Percentiles rank a stretch among this genome's conserved stretches.
Conservation (phyloP, 2,113 vertebrate genomes). For the Pangasianodon gigas region DNA sequence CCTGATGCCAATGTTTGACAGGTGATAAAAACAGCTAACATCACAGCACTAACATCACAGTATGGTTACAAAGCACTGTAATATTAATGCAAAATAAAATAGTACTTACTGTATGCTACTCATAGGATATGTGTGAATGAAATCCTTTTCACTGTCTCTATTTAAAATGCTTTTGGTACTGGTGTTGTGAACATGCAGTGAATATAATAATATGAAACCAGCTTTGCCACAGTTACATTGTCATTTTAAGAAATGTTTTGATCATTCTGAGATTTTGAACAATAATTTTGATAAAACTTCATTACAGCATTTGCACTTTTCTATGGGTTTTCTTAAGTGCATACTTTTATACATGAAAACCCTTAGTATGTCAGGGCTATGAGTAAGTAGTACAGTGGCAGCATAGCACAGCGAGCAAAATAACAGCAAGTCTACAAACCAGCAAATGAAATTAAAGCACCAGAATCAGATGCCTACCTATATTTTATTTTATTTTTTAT, state of each 20-base stretch:
- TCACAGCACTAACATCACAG: not conserved
- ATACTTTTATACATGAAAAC: not conserved
- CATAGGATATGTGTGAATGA: too few relatives aligned
- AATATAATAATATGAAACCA: not conserved
- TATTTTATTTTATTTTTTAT: too few relatives aligned
- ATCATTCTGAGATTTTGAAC: not conserved
- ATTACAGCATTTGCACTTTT: not conserved
- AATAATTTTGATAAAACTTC: not conserved
- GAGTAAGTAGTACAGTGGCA: too few relatives aligned
- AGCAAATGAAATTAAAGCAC: too few relatives aligned
- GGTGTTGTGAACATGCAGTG: not conserved
- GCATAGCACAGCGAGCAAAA: too few relatives aligned
- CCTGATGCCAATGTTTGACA: not conserved
- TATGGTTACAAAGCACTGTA: too few relatives aligned
- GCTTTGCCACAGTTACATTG: not conserved
- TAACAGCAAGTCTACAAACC: too few relatives aligned
- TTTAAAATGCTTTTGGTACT: not conserved
- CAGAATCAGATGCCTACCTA: too few relatives aligned
- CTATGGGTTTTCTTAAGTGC: not conserved
- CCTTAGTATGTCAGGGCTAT: too few relatives aligned
- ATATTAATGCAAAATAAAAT: too few relatives aligned
- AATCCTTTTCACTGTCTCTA: too few relatives aligned
- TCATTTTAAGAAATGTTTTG: not conserved
- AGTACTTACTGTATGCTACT: too few relatives aligned
- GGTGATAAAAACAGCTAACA: not conserved